These are phyloP conservation scores for Lepidocyrtinus sp. DNA, from an alignment of 2,888 invertebrate species.

Conservation along the genomic window DNA sequence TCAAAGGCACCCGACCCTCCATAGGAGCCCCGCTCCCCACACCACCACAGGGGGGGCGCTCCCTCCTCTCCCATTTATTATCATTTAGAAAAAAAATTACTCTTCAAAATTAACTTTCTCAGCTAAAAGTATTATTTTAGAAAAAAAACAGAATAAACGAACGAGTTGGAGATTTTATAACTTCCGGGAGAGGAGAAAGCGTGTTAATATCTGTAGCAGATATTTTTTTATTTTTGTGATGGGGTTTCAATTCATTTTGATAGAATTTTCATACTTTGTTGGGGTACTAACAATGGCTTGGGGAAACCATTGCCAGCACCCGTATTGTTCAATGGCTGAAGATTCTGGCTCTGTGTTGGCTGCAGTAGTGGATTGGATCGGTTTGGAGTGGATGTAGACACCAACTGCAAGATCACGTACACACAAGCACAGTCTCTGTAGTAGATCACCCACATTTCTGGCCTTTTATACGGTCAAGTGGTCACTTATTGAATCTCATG, in stretches of 20 bases:
- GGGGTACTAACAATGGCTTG: slow-evolving; percentile 41
- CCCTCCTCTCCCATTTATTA: slow-evolving; percentile 50
- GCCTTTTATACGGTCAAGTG: slow-evolving; percentile 6
- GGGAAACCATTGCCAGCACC: slow-evolving; percentile 37
- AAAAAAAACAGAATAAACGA: too few species aligned
- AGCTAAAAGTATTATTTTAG: not conserved
- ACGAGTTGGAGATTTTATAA: not conserved
- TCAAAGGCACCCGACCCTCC: slow-evolving; percentile 67
- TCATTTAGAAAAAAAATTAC: not conserved
- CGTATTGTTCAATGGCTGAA: slow-evolving; percentile 15
- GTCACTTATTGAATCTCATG: slow-evolving; percentile 13
- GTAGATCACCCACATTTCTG: slow-evolving; percentile 13
- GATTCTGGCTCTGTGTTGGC: slow-evolving; percentile 21
- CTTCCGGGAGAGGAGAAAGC: slow-evolving; percentile 48
- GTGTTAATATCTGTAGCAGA: slow-evolving; percentile 55
- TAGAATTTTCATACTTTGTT: slow-evolving; percentile 46
- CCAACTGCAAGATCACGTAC: not conserved
- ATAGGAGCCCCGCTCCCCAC: slow-evolving; percentile 65
- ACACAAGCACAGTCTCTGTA: too few species aligned
- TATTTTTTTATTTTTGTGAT: slow-evolving; percentile 47
- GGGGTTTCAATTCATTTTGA: slow-evolving; percentile 33
- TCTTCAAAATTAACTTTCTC: not conserved
- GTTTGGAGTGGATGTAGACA: not conserved
- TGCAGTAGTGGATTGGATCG: too few species aligned
- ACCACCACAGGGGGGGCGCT: slow-evolving; percentile 65